A percentile compares a stretch with the other conserved stretches of the same genome.
phyloP scores from a whole-genome alignment of 2,797 vertebrate genomes.

The Acanthiza pusilla region DNA sequence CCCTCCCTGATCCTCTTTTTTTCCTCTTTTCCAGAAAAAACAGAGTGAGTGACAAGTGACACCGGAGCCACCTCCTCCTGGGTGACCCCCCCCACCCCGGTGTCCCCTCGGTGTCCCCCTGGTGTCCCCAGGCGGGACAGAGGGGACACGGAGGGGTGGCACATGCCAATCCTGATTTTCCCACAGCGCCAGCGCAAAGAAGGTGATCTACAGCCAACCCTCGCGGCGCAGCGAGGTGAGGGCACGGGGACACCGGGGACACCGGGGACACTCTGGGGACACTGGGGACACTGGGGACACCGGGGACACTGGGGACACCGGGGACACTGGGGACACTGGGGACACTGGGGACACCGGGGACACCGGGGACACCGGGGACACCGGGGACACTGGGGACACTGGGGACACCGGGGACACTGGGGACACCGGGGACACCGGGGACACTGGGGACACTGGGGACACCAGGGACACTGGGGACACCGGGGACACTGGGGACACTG shows the following conservation, averaged over 20 bases:
- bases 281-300: too few species aligned
- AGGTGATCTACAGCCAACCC: not conserved
- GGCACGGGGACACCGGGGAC: not conserved
- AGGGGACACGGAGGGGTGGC: not conserved
- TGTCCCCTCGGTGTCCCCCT: not conserved
- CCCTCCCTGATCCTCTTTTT: not conserved
- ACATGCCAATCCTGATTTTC: not conserved
- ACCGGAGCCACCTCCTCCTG: not conserved
- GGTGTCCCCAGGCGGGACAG: not conserved
- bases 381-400: too few species aligned
- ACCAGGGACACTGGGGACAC: too few species aligned
- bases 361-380: not conserved
- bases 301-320: not conserved
- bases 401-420: too few species aligned
- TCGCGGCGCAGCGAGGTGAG: not conserved
- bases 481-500: not conserved
- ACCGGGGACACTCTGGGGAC: too few species aligned
- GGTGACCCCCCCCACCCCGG: not conserved
- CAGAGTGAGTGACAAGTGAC: constrained; percentile 58
- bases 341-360: not conserved
- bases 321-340: not conserved
- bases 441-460: too few species aligned
- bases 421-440: not conserved
- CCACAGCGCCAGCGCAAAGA: not conserved
- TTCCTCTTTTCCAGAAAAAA: constrained; percentile 46